Percentiles rank a stretch among this genome's conserved stretches.
phyloP scores from a whole-genome alignment of 53 echinoderm and acorn worm genomes.

The Luidia sarsii region DNA sequence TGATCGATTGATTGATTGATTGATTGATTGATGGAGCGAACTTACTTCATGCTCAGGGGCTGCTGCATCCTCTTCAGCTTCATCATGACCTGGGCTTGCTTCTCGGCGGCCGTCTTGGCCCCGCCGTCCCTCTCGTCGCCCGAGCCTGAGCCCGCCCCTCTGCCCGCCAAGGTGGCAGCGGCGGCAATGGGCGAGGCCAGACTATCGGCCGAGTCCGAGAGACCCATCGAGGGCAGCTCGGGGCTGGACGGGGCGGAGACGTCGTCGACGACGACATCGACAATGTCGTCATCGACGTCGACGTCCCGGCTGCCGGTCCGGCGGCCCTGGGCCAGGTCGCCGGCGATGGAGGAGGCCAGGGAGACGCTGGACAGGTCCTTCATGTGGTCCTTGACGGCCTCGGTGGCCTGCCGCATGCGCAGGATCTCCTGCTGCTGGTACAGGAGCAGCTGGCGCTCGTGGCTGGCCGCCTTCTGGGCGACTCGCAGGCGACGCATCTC shows the following conservation, averaged over 20 bases:
- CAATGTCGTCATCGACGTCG: slow-evolving; percentile 6
- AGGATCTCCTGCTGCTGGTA: slow-evolving; percentile 84
- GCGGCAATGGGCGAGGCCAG: background rate
- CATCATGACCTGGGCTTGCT: slow-evolving; percentile 91
- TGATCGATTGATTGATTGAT: too few relatives aligned
- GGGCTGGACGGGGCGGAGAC: background rate
- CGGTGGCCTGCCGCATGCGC: slow-evolving; percentile 74
- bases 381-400: slow-evolving; percentile 77
- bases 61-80: slow-evolving; percentile 83
- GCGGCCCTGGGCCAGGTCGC: slow-evolving; percentile 38
- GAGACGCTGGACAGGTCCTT: slow-evolving; percentile 58
- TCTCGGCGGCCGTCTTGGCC: slow-evolving; percentile 67
- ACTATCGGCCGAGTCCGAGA: slow-evolving; percentile 21
- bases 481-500: slow-evolving; percentile 76
- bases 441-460: slow-evolving; percentile 76
- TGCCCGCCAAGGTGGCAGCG: too few relatives aligned
- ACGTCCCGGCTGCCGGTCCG: slow-evolving; percentile 43
- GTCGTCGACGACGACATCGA: background rate
- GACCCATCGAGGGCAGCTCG: slow-evolving; percentile 42
- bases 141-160: background rate
- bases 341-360: slow-evolving; percentile 45
- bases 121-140: slow-evolving; percentile 10
- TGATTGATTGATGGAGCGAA: too few relatives aligned
- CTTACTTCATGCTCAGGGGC: slow-evolving; percentile 78
- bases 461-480: slow-evolving; percentile 70